Base-by-base conservation (phyloP, 2,113 vertebrate genomes). In the Meleagris gallopavo region DNA sequence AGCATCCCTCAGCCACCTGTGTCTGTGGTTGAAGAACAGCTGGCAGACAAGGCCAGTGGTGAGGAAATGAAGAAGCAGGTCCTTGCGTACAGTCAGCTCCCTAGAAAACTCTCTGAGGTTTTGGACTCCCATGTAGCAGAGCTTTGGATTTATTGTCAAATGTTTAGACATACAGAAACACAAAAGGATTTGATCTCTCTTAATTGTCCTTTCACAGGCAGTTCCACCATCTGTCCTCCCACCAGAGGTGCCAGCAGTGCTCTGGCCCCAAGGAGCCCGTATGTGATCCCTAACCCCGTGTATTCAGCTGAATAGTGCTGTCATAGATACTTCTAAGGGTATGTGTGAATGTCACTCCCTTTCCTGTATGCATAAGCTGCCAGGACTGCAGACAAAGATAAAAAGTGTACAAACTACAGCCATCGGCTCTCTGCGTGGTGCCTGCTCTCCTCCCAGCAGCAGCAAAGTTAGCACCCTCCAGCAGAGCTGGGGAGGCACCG, bases 261-360 rank as follows among this genome's bases (percentile, higher is more conserved):
- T 90, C 82, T 90, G 72, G 66, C 74, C 82, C 87, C n/a, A 22
- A 45, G 80, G 73, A 93, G 70, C 18, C 96, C 97, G 77, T 97
- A 95, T 97, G 77, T 67, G 83, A 61, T 84, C 86, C 88, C 91
- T 46, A 83, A 86, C 70, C 64, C 80, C 8, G 70, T 1, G 1
- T 90, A 79, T 71, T 87, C 82, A 32, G 4, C 78, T 62, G 41
- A 66, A 9, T 45, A 50, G 82, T 78, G 80, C 86, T 76, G 46
- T 91, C 87, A 62, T 22, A 83, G 61, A n/a, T 90, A 13, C 95
- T 94, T 96, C 73, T 96, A 95, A 95, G 91, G 96, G 6, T 75
- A 82, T 25, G 70, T 40, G 83, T 91, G 94, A 95, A 57, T 30
- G 11, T 73, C 45, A 18, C 86, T 89, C 24, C 75, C 66, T 86